Evolutionary conservation across 2,113 vertebrate genomes (phyloP).

Genomic region (Mohoua ochrocephala): DNA sequence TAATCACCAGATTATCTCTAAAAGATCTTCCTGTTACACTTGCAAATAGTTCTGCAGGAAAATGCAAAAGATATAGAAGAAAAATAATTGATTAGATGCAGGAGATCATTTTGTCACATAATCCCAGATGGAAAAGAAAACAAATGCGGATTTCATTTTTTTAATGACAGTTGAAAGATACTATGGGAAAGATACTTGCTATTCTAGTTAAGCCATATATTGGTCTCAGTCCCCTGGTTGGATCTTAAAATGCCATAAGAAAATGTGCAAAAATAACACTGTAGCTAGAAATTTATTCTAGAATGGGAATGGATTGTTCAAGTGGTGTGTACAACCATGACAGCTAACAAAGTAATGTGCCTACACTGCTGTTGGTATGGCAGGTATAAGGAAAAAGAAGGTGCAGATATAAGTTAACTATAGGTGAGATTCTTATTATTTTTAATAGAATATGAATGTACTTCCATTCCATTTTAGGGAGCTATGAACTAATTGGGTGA

Average conservation of each 20-base stretch:
- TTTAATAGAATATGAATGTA: neutral
- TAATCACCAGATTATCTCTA: constrained; percentile 78
- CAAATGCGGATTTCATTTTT: constrained; percentile 32
- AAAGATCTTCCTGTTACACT: constrained; percentile 71
- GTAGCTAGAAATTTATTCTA: neutral
- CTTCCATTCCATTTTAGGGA: neutral
- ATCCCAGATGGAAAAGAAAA: constrained; percentile 69
- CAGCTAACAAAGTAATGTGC: neutral
- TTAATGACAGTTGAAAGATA: constrained; percentile 34
- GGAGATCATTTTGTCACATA: constrained; percentile 65
- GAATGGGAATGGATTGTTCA: neutral
- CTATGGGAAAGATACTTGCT: neutral
- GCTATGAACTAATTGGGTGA: neutral
- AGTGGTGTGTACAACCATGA: neutral
- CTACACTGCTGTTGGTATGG: neutral
- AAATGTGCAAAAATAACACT: neutral
- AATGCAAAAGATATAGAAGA: constrained; percentile 64
- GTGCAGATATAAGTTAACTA: neutral
- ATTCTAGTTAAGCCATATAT: neutral
- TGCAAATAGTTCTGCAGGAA: constrained; percentile 72
- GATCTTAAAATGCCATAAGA: neutral
- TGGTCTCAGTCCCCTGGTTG: neutral
- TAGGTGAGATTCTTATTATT: neutral
- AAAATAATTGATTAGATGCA: constrained; percentile 70
- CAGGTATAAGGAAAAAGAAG: neutral